Percentiles rank a stretch among this genome's conserved stretches.
phyloP scores from a whole-genome alignment of 2,797 vertebrate genomes.

The Pseudochirops cupreus region DNA sequence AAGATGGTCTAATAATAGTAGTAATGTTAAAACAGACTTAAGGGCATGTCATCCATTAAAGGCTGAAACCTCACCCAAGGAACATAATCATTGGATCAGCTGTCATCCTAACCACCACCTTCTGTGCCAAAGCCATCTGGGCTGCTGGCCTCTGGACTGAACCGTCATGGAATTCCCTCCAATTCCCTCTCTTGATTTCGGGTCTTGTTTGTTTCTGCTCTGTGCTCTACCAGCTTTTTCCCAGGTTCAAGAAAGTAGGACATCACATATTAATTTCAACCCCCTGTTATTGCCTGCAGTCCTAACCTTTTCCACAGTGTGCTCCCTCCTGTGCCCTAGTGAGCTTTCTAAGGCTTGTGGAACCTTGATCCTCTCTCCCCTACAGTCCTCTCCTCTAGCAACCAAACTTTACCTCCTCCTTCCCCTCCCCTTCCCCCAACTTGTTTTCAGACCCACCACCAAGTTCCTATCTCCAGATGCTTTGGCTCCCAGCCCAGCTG shows the following conservation, averaged over 20 bases:
- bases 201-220: neutral
- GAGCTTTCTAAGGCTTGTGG: neutral
- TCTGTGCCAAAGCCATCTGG: conserved; percentile 1
- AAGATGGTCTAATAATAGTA: accelerated
- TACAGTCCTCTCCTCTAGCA: neutral
- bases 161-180: neutral
- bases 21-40: neutral
- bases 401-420: neutral
- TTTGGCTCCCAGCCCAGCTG: neutral
- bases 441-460: neutral
- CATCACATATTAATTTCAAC: neutral
- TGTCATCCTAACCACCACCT: neutral
- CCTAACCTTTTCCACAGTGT: neutral
- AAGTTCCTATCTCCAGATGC: neutral
- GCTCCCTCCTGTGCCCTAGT: neutral
- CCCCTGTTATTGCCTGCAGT: neutral
- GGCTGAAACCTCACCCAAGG: neutral
- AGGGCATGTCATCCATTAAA: neutral
- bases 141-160: neutral
- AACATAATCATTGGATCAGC: accelerated
- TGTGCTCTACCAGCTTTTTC: neutral
- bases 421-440: neutral
- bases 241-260: neutral
- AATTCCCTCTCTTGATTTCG: neutral
- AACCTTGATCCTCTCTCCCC: neutral